phyloP scores from a whole-genome alignment of 2,113 vertebrate species.

The Odocoileus virginianus region DNA sequence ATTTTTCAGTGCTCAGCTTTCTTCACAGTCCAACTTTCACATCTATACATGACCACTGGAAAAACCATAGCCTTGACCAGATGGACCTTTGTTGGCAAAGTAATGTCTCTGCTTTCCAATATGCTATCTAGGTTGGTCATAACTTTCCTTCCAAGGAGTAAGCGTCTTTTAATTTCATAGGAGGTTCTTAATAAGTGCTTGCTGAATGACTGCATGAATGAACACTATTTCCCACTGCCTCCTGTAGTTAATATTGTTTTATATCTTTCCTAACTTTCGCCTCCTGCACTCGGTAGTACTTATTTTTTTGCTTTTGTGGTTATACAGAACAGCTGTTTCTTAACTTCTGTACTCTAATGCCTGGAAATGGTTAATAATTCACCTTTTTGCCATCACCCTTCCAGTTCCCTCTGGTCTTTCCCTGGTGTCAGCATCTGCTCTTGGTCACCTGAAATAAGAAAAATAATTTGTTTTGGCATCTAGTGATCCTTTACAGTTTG shows the following conservation, averaged over 20 bases:
- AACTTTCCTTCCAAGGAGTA: no score
- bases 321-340: not conserved
- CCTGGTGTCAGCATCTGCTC: not conserved
- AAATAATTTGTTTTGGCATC: not conserved
- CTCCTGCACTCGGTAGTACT: not conserved
- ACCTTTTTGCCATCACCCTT: not conserved
- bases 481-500: not conserved
- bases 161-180: no score
- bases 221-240: not conserved
- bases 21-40: no score
- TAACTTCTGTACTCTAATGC: not conserved
- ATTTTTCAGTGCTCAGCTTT: no score
- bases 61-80: no score
- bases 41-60: no score
- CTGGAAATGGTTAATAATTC: conserved; percentile 17
- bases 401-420: not conserved
- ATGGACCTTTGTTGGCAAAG: no score
- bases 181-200: not conserved
- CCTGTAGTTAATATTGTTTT: not conserved
- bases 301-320: not conserved
- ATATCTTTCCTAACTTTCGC: not conserved
- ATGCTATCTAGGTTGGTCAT: no score
- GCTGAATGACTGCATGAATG: not conserved
- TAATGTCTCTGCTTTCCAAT: no score
- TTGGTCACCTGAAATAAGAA: not conserved